These are phyloP conservation scores for Bombus confusus DNA, from an alignment of 1,140 invertebrate genomes.

Conservation along the genomic window DNA sequence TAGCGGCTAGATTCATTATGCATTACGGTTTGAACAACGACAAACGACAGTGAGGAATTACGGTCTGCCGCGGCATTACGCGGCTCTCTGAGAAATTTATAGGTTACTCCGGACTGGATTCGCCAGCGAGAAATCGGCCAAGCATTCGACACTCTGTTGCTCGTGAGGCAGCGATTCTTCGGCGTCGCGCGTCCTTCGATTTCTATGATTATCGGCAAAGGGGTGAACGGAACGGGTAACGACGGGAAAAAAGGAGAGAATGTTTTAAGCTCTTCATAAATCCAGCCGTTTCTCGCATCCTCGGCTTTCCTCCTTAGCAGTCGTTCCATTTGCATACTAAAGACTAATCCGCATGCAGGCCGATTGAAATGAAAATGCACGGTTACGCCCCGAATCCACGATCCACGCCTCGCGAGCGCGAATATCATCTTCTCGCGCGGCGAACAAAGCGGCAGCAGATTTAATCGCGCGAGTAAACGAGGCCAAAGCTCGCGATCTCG, in stretches of 20 bases:
- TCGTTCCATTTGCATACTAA: conserved; percentile 73
- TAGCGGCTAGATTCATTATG: conserved; percentile 31
- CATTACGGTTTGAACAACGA: conserved; percentile 36
- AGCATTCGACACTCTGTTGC: neutral
- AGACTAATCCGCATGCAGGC: conserved; percentile 69
- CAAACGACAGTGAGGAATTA: conserved; percentile 47
- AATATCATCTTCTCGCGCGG: conserved; percentile 48
- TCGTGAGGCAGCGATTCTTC: neutral
- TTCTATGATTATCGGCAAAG: conserved; percentile 6
- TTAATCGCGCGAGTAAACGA: conserved; percentile 39
- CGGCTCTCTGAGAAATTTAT: conserved; percentile 15
- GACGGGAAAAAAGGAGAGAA: neutral
- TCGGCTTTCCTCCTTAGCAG: conserved; percentile 21
- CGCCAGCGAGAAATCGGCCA: too few relatives aligned
- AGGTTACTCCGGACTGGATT: neutral
- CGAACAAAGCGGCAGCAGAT: conserved; percentile 63
- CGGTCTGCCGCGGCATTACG: neutral
- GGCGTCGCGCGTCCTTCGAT: neutral
- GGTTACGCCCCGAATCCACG: neutral
- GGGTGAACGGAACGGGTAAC: too few relatives aligned
- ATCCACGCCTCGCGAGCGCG: neutral
- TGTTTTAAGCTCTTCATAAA: conserved; percentile 72
- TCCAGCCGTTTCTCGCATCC: conserved; percentile 38
- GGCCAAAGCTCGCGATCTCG: neutral
- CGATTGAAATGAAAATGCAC: conserved; percentile 77